Conservation (phyloP, 2,888 invertebrate genomes). For the Mythimna vitellina region DNA sequence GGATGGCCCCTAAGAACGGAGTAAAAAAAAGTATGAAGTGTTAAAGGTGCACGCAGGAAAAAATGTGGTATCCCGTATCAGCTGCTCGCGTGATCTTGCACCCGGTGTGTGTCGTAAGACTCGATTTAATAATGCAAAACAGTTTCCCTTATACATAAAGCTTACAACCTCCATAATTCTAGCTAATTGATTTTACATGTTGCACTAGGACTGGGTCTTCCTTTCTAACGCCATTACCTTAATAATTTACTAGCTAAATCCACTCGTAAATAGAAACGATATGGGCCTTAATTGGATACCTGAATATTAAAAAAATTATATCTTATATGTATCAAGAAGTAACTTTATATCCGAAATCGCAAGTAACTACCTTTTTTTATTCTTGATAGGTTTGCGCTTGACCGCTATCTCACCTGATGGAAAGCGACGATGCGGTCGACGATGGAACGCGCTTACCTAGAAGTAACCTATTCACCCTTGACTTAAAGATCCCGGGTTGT, state of each 20-base stretch:
- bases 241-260: not conserved
- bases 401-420: too few relatives aligned
- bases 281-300: not conserved
- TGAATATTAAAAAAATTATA: too few relatives aligned
- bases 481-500: too few relatives aligned
- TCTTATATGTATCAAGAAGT: too few relatives aligned
- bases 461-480: too few relatives aligned
- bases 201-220: not conserved
- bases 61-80: constrained; percentile 18
- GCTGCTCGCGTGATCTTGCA: constrained; percentile 33
- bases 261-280: not conserved
- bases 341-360: too few relatives aligned
- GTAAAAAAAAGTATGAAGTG: constrained; percentile 27
- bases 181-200: constrained; percentile 29
- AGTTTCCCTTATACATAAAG: constrained; percentile 4
- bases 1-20: not conserved
- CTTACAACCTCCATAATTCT: not conserved
- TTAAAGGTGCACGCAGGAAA: constrained; percentile 33
- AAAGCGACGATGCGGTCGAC: too few relatives aligned
- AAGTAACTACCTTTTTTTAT: too few relatives aligned
- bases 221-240: not conserved
- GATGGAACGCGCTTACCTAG: too few relatives aligned
- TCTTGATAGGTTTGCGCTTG: too few relatives aligned
- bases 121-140: constrained; percentile 6
- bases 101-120: constrained; percentile 13